phyloP scores from a whole-genome alignment of 2,888 invertebrate genomes.

The Oligia fasciuncula region DNA sequence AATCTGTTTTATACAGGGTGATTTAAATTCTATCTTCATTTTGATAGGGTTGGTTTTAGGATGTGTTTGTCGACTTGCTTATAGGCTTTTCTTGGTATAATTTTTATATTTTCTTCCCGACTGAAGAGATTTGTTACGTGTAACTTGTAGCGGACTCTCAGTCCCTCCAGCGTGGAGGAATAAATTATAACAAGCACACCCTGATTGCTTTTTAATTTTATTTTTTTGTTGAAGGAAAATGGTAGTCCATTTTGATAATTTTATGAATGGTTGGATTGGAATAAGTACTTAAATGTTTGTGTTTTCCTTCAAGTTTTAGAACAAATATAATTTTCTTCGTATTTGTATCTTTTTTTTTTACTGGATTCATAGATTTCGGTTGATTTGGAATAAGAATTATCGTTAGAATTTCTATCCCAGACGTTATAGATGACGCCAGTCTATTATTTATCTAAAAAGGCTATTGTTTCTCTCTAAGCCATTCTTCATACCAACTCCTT shows the following conservation, averaged over 20 bases:
- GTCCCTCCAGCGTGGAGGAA: conserved; percentile 65
- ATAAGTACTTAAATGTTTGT: neutral
- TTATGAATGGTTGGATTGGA: neutral
- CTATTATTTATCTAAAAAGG: neutral
- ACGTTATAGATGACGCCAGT: neutral
- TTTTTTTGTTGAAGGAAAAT: conserved; percentile 44
- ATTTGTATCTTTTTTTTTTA: neutral
- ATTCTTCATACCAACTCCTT: neutral
- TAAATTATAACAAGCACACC: conserved; percentile 68
- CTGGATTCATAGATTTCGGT: neutral
- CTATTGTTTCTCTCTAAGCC: too few species aligned
- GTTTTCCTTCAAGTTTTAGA: neutral
- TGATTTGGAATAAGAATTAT: neutral
- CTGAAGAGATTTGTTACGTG: conserved; percentile 81
- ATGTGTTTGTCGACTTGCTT: conserved; percentile 51
- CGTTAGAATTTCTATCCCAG: neutral
- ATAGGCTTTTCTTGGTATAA: conserved; percentile 76
- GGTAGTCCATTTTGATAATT: neutral
- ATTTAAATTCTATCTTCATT: conserved; percentile 60
- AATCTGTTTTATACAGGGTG: conserved; percentile 63
- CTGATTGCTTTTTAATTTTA: conserved; percentile 72
- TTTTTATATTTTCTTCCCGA: conserved; percentile 86
- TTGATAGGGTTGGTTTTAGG: conserved; percentile 67
- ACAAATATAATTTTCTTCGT: neutral
- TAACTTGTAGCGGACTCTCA: conserved; percentile 79